phyloP scores from a whole-genome alignment of 2,113 vertebrate genomes.

The Misgurnus anguillicaudatus region DNA sequence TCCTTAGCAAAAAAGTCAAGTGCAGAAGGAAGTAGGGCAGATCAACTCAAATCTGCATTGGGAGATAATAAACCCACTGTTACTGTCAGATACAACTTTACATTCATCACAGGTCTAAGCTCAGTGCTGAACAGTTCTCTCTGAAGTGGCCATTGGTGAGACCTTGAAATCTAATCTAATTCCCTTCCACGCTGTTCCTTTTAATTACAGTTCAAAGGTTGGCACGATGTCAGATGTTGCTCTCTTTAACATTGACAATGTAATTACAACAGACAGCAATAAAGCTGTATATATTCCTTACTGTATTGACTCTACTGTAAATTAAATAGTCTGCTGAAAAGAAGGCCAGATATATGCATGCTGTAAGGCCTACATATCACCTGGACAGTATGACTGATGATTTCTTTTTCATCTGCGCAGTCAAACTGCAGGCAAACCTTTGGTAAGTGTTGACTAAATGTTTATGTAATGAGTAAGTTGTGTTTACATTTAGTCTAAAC shows the following conservation, averaged over 20 bases:
- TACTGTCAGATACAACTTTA: background rate
- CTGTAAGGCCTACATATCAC: slow-evolving; percentile 18
- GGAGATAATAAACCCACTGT: background rate
- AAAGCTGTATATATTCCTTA: slow-evolving; percentile 20
- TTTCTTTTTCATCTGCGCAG: background rate
- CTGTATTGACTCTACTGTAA: slow-evolving; percentile 45
- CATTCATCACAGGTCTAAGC: background rate
- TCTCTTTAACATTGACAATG: slow-evolving; percentile 17
- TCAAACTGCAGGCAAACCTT: background rate
- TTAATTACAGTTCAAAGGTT: slow-evolving; percentile 42
- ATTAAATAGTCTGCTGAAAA: slow-evolving; percentile 16
- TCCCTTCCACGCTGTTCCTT: slow-evolving; percentile 41
- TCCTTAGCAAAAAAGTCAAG: too few relatives aligned
- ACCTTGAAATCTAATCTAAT: slow-evolving; percentile 47
- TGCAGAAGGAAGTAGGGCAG: background rate
- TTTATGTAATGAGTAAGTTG: background rate
- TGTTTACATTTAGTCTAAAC: background rate
- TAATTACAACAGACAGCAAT: slow-evolving; percentile 48
- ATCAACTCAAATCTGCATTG: background rate
- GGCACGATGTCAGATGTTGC: slow-evolving; percentile 27
- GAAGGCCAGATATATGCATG: slow-evolving; percentile 19
- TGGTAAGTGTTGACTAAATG: background rate
- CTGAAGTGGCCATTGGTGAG: slow-evolving; percentile 1
- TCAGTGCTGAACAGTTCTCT: slow-evolving; percentile 27
- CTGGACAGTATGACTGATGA: background rate